Conservation (phyloP, 1,140 invertebrate species). For the Anastatus disparis region DNA sequence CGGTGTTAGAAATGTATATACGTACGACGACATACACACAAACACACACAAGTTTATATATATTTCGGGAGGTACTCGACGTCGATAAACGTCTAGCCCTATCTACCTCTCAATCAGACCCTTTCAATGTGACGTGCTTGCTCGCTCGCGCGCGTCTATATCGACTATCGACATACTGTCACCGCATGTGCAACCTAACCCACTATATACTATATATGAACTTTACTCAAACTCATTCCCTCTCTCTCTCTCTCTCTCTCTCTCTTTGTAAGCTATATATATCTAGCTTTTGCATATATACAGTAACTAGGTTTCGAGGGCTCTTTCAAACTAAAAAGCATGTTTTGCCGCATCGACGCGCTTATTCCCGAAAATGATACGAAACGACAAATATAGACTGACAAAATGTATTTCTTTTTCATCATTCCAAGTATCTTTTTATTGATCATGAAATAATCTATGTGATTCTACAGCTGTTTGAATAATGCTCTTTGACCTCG, state of each 20-base stretch:
- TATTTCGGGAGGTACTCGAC: background rate
- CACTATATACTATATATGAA: background rate
- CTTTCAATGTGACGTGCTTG: background rate
- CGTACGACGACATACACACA: no score
- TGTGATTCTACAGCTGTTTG: no score
- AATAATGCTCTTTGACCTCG: no score
- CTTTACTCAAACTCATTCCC: no score
- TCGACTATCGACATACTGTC: slow-evolving; percentile 29
- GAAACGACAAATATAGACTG: no score
- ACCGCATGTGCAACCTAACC: slow-evolving; percentile 10
- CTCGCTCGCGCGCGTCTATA: no score
- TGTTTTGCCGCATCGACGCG: no score
- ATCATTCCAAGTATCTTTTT: no score
- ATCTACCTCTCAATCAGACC: slow-evolving; percentile 27
- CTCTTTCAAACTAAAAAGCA: background rate
- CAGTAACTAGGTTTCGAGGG: background rate
- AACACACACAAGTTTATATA: no score
- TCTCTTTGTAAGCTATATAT: background rate
- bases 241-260: background rate
- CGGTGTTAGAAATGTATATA: background rate
- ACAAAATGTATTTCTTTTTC: no score
- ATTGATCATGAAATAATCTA: no score
- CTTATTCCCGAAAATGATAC: no score
- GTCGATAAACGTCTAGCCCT: slow-evolving; percentile 24
- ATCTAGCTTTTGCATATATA: background rate